Percentiles rank a stretch among this genome's conserved stretches.
Conservation (phyloP, 2,888 invertebrate species). For the Ennomos fuscantarius region DNA sequence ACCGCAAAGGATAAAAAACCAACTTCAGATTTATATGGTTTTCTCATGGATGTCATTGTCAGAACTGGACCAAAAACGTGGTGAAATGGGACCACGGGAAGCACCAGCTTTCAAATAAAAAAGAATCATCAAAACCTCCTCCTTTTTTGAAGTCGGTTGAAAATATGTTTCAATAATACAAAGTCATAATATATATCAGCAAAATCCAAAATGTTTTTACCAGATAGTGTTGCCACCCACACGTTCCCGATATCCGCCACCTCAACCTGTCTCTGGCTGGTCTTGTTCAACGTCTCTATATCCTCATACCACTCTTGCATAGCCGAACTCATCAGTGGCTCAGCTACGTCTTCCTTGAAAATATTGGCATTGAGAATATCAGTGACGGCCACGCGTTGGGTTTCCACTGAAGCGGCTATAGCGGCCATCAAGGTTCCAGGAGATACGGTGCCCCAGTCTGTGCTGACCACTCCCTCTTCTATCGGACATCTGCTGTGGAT, state of each 20-base stretch:
- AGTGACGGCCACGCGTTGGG: slow-evolving; percentile 80
- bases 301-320: slow-evolving; percentile 70
- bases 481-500: slow-evolving; percentile 85
- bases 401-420: slow-evolving; percentile 86
- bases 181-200: background rate
- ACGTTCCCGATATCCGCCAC: slow-evolving; percentile 80
- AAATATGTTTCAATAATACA: background rate
- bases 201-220: slow-evolving; percentile 52
- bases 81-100: too few species aligned
- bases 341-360: slow-evolving; percentile 69
- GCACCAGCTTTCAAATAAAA: too few species aligned
- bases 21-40: too few species aligned
- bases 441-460: slow-evolving; percentile 86
- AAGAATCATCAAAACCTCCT: too few species aligned
- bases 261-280: slow-evolving; percentile 44
- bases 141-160: too few species aligned
- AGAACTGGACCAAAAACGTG: too few species aligned
- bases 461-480: slow-evolving; percentile 87
- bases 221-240: slow-evolving; percentile 87
- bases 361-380: slow-evolving; percentile 75
- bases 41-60: too few species aligned
- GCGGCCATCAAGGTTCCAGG: slow-evolving; percentile 86
- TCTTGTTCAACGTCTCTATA: slow-evolving; percentile 59
- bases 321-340: slow-evolving; percentile 66
- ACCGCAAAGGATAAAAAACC: too few species aligned